Conservation (phyloP, 2,888 invertebrate genomes). For the Drosophila cyrtoloma region DNA sequence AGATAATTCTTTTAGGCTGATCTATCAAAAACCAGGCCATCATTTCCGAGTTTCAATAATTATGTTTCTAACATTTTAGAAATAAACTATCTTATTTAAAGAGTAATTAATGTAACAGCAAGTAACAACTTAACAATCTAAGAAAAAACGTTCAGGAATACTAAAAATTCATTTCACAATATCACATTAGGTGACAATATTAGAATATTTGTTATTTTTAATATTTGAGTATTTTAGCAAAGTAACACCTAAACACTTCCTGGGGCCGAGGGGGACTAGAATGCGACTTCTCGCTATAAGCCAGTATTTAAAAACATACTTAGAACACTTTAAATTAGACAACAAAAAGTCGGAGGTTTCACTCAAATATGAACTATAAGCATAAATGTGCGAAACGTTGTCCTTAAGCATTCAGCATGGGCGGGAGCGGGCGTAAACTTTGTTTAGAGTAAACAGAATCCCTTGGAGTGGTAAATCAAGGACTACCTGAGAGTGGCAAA, state of each 20-base stretch:
- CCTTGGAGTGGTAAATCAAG: constrained; percentile 57
- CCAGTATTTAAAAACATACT: neutral
- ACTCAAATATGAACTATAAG: neutral
- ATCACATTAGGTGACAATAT: neutral
- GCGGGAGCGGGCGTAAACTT: constrained; percentile 60
- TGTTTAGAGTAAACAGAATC: constrained; percentile 76
- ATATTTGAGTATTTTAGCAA: neutral
- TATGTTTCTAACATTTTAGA: neutral
- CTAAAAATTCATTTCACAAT: neutral
- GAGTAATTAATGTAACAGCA: neutral
- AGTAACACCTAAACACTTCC: neutral
- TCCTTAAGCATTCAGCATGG: constrained; percentile 19
- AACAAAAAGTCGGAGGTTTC: neutral
- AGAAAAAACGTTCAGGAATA: neutral
- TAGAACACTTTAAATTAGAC: neutral
- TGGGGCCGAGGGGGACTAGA: neutral
- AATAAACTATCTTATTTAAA: neutral
- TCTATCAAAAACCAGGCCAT: neutral
- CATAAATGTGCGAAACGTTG: neutral
- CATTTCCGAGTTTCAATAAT: neutral
- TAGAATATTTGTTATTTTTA: neutral
- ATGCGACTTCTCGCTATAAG: neutral
- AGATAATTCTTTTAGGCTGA: neutral
- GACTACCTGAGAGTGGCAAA: constrained; percentile 61
- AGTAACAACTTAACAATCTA: neutral